phyloP scores from a whole-genome alignment of 2,113 vertebrate species.

The Rhabdomys dilectus region DNA sequence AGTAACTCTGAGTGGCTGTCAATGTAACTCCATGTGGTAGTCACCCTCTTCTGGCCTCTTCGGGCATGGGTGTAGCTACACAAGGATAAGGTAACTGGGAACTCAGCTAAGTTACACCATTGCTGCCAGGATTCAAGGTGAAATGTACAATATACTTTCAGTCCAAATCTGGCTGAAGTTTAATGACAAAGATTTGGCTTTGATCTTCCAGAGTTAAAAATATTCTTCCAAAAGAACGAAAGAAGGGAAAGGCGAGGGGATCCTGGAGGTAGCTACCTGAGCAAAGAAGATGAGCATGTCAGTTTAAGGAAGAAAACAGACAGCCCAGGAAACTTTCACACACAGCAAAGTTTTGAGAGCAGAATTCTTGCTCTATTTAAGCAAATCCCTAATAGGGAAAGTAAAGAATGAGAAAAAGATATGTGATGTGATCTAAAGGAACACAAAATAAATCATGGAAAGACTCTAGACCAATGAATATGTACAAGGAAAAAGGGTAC shows the following conservation, averaged over 20 bases:
- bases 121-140: not conserved
- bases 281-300: not conserved
- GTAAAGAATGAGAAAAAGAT: not conserved
- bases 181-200: not conserved
- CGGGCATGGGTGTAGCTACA: too few relatives aligned
- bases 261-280: not conserved
- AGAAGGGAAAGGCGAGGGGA: not conserved
- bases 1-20: not conserved
- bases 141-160: not conserved
- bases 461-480: not conserved
- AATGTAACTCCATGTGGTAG: not conserved
- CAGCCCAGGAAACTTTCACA: not conserved
- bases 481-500: not conserved
- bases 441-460: not conserved
- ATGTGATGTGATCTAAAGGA: not conserved
- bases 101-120: fast-evolving
- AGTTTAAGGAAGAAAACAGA: not conserved
- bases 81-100: not conserved
- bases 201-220: not conserved
- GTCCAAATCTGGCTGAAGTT: not conserved
- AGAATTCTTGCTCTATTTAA: not conserved
- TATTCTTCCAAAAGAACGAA: not conserved
- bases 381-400: not conserved
- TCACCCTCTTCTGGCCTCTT: not conserved
- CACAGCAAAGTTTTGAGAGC: fast-evolving